Conservation (phyloP, 2,888 invertebrate genomes). For the Invenusta paracnida region DNA sequence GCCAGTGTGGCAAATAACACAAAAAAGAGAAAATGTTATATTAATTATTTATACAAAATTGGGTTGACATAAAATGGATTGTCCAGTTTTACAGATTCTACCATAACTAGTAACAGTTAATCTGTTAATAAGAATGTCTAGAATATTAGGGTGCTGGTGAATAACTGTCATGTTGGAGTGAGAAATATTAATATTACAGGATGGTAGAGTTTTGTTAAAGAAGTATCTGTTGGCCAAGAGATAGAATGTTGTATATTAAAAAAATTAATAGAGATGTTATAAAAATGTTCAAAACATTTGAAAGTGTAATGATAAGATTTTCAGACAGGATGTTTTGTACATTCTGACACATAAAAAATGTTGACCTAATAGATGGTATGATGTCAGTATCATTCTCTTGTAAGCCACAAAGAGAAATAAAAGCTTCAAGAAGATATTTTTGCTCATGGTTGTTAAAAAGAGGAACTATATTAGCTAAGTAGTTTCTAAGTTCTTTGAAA, state of each 20-base stretch:
- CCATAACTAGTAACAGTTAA: background rate
- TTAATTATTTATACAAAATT: too few species aligned
- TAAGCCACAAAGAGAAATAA: background rate
- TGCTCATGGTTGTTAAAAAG: background rate
- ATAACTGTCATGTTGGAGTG: too few species aligned
- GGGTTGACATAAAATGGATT: too few species aligned
- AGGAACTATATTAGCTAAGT: background rate
- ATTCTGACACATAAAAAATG: too few species aligned
- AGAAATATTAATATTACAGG: too few species aligned
- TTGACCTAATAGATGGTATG: background rate
- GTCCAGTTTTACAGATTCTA: background rate
- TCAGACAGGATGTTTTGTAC: too few species aligned
- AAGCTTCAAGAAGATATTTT: background rate
- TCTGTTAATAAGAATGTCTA: too few species aligned
- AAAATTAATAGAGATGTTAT: background rate
- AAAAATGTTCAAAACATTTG: too few species aligned
- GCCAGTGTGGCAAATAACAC: too few species aligned
- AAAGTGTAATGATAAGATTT: too few species aligned
- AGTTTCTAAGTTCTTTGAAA: background rate
- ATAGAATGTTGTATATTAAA: background rate
- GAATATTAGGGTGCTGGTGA: too few species aligned
- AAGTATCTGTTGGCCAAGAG: background rate
- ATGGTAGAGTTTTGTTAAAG: background rate
- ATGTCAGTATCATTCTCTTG: background rate
- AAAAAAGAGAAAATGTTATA: too few species aligned